Base-by-base conservation (phyloP, 2,113 vertebrate genomes). In the Eclectus roratus region DNA sequence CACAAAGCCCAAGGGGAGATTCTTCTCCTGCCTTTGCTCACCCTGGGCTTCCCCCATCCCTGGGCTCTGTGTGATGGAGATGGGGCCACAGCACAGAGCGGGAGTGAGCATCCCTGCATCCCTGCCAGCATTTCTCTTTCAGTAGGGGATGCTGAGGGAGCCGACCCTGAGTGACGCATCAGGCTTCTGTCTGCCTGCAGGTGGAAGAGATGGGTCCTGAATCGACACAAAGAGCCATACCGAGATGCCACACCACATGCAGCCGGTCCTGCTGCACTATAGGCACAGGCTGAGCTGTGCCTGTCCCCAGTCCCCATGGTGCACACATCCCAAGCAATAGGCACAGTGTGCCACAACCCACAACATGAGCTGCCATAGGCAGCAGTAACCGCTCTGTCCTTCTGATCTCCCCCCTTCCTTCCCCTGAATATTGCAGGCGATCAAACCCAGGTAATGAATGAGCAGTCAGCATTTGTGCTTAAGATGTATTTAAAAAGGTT, bases 401-500 rank as follows among this genome's bases (percentile, higher is more conserved):
- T 69, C 92, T 85, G 58, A 83, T 83, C 72, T 31, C 9, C 41
- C 56, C 11, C 58, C 5, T 5, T 47, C n/a, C 58, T 10, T n/a
- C 81, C 74, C 50, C 41, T 8, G 11, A 37, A 2, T 5, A 23
- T 65, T 61, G 84, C 21, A 7, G 79, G 63, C 0, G 3, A 88
- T 91, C 92, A 93, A 77, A 95, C 49, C 2, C 2, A 6, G 16
- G 58, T 56, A 80, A 89, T 12, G 44, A 92, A 78, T 0, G 14
- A 84, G 77, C 91, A 85, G 83, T n/a, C 95, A 63, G 89, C 89
- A 33, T 25, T 49, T 39, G 84, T 78, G 85, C 64, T 93, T 10
- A 55, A 91, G 85, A 70, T 79, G 92, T 87, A 85, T 80, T 93
- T 88, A 85, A 96, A 89, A 88, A 97, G 94, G 94, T 47, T 44